phyloP scores from a whole-genome alignment of 2,113 vertebrate species.

The Zosterops pallidus region DNA sequence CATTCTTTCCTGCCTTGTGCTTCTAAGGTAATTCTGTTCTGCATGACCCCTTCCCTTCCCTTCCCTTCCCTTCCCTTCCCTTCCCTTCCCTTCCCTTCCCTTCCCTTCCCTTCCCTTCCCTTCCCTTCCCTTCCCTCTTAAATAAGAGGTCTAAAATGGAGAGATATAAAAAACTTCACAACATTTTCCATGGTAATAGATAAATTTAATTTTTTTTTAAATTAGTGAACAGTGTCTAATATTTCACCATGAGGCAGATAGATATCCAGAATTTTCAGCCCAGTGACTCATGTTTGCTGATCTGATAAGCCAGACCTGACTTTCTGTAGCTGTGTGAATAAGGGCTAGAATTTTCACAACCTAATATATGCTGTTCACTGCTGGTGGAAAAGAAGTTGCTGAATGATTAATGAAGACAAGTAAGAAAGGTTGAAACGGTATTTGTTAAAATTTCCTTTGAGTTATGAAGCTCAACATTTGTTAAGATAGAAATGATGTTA shows the following conservation, averaged over 20 bases:
- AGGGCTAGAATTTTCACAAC: background rate
- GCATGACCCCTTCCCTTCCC: background rate
- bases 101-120: background rate
- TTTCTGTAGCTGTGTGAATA: background rate
- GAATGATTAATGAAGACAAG: background rate
- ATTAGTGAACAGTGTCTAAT: accelerated
- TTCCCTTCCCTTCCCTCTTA: background rate
- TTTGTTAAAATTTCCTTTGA: background rate
- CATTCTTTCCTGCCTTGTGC: background rate
- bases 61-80: background rate
- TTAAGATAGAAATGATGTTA: background rate
- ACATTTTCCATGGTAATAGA: background rate
- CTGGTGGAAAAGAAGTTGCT: background rate
- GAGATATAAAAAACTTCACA: background rate
- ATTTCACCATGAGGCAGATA: background rate
- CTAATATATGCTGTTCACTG: background rate
- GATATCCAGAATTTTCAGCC: background rate
- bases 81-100: background rate
- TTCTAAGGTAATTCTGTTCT: background rate
- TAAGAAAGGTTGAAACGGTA: background rate
- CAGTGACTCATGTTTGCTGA: background rate
- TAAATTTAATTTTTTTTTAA: background rate
- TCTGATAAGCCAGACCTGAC: background rate
- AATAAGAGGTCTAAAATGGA: background rate
- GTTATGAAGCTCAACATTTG: background rate